Evolutionary conservation across 2,888 invertebrate genomes (phyloP).

Genomic region (Tenodera sinensis): DNA sequence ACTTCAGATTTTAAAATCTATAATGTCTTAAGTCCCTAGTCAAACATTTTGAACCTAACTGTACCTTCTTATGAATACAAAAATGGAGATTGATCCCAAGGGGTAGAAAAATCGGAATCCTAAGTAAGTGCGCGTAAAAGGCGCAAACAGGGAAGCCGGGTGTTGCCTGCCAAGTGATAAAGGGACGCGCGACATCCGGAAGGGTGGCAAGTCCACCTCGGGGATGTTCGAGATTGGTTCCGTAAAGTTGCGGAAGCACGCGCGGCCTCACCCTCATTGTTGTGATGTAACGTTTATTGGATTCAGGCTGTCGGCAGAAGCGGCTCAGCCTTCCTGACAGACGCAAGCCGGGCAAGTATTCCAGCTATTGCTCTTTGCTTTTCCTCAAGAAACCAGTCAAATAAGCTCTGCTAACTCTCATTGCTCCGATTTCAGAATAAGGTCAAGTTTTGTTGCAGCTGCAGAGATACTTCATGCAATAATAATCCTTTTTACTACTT

Average conservation of each 20-base stretch:
- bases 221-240: slow-evolving; percentile 12
- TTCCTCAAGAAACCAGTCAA: neutral
- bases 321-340: neutral
- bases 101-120: neutral
- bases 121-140: neutral
- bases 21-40: too few relatives aligned
- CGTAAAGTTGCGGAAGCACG: slow-evolving; percentile 22
- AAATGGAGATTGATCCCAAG: neutral
- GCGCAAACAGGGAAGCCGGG: neutral
- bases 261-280: neutral
- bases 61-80: neutral
- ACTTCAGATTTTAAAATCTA: too few relatives aligned
- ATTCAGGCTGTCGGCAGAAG: slow-evolving; percentile 17
- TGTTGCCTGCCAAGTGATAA: neutral
- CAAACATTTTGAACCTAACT: neutral
- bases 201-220: neutral
- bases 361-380: neutral
- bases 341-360: neutral
- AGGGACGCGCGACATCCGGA: neutral
- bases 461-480: too few relatives aligned
- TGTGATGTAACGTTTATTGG: slow-evolving; percentile 26
- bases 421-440: neutral
- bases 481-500: too few relatives aligned
- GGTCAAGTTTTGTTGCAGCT: neutral
- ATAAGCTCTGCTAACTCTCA: neutral